Conservation (phyloP, 2,113 vertebrate genomes). For the Centropus bengalensis region DNA sequence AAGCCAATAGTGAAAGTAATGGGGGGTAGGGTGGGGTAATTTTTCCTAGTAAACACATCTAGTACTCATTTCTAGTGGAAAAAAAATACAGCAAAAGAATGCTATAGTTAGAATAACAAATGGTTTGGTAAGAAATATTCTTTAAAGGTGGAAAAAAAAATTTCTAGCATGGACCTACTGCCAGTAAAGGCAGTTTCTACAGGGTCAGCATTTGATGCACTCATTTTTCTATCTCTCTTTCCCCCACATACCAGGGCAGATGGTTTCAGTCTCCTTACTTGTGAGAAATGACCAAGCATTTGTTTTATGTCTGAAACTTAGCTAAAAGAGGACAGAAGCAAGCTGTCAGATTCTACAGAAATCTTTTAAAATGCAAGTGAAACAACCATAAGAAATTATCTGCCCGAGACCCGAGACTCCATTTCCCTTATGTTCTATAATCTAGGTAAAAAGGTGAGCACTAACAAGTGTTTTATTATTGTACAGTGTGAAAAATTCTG, state of each 20-base stretch:
- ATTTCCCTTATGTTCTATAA: background rate
- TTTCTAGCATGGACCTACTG: background rate
- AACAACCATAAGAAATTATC: background rate
- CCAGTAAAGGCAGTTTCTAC: background rate
- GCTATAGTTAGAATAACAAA: slow-evolving; percentile 3
- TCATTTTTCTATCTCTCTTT: background rate
- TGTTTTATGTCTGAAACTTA: background rate
- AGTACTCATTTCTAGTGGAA: background rate
- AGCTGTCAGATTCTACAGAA: background rate
- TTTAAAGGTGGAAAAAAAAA: slow-evolving; percentile 24
- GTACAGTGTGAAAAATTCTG: background rate
- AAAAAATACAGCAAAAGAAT: background rate
- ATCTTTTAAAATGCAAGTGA: background rate
- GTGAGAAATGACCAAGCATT: background rate
- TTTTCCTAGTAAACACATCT: background rate
- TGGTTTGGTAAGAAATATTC: slow-evolving; percentile 23
- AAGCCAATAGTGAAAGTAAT: background rate
- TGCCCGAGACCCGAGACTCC: accelerated
- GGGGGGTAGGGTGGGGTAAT: background rate
- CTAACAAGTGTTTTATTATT: background rate
- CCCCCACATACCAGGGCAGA: background rate
- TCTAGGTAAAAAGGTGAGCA: background rate
- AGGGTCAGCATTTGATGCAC: background rate
- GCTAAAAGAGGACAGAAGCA: background rate
- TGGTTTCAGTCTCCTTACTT: background rate